phyloP scores from a whole-genome alignment of 2,888 invertebrate species.

The Thereva nobilitata region DNA sequence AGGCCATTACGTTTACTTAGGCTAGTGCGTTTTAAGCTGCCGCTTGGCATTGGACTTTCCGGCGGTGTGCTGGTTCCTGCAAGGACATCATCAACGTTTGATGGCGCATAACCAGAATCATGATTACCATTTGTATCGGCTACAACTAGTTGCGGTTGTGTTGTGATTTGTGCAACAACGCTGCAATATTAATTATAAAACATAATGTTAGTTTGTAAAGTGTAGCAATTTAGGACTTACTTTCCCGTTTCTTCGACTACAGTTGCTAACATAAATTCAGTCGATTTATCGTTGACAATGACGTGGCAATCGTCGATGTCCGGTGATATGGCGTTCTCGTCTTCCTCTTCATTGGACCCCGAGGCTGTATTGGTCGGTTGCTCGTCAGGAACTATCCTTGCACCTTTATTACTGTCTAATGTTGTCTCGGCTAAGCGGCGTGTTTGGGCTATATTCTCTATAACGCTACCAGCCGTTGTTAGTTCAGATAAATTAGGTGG shows the following conservation, averaged over 20 bases:
- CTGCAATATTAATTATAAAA: slow-evolving; percentile 50
- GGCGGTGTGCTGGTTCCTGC: slow-evolving; percentile 67
- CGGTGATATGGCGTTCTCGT: slow-evolving; percentile 66
- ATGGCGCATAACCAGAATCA: slow-evolving; percentile 80
- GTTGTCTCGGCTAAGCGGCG: slow-evolving; percentile 80
- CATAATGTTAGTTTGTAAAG: background rate
- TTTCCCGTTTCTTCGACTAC: slow-evolving; percentile 80
- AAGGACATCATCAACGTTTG: slow-evolving; percentile 62
- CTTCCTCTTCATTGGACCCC: slow-evolving; percentile 86
- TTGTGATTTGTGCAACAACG: slow-evolving; percentile 63
- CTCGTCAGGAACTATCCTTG: slow-evolving; percentile 68
- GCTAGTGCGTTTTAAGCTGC: slow-evolving; percentile 54
- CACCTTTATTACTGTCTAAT: slow-evolving; percentile 59
- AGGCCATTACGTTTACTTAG: slow-evolving; percentile 53
- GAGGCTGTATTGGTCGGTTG: slow-evolving; percentile 88
- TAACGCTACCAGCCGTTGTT: slow-evolving; percentile 68
- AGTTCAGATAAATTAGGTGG: slow-evolving; percentile 55
- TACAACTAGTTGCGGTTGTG: slow-evolving; percentile 60
- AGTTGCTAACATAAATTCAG: slow-evolving; percentile 87
- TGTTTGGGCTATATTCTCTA: slow-evolving; percentile 86
- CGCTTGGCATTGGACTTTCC: slow-evolving; percentile 58
- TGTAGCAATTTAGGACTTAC: slow-evolving; percentile 63
- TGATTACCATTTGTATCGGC: slow-evolving; percentile 81
- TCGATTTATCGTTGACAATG: slow-evolving; percentile 87
- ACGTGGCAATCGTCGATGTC: slow-evolving; percentile 78